A percentile compares a stretch with the other conserved stretches of the same genome.
Conservation (phyloP, 1,140 invertebrate genomes). For the Rhopalosiphum maidis region DNA sequence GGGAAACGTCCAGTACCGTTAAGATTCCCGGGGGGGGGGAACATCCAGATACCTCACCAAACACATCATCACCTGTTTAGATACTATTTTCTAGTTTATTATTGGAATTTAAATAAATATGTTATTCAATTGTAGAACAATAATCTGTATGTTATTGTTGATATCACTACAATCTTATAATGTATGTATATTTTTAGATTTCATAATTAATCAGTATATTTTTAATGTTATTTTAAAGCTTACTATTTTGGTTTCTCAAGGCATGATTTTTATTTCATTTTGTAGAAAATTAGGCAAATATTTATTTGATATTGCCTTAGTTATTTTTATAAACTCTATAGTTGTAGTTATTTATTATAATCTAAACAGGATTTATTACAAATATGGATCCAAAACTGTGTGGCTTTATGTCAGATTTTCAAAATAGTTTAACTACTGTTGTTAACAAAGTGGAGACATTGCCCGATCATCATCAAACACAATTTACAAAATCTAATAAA, state of each 20-base stretch:
- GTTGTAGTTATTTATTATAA: constrained; percentile 43
- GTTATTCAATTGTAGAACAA: too few relatives aligned
- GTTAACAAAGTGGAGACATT: constrained; percentile 81
- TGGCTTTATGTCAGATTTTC: constrained; percentile 84
- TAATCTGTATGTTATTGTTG: too few relatives aligned
- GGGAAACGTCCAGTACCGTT: too few relatives aligned
- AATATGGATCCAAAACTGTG: constrained; percentile 89
- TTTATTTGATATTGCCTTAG: not conserved
- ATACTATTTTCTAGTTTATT: too few relatives aligned
- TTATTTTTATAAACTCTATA: not conserved
- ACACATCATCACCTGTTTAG: too few relatives aligned
- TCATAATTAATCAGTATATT: not conserved
- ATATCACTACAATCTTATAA: too few relatives aligned
- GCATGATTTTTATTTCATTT: constrained; percentile 14
- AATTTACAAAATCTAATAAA: constrained; percentile 79
- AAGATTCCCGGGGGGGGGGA: too few relatives aligned
- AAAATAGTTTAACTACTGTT: constrained; percentile 81
- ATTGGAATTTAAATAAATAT: too few relatives aligned
- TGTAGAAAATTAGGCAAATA: not conserved
- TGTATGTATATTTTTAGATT: not conserved
- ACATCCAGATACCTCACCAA: too few relatives aligned
- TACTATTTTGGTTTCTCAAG: not conserved
- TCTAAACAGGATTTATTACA: constrained; percentile 81
- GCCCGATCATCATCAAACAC: constrained; percentile 81
- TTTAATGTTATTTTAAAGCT: not conserved